phyloP scores from a whole-genome alignment of 2,888 invertebrate species.

The Eristalis intricaria region DNA sequence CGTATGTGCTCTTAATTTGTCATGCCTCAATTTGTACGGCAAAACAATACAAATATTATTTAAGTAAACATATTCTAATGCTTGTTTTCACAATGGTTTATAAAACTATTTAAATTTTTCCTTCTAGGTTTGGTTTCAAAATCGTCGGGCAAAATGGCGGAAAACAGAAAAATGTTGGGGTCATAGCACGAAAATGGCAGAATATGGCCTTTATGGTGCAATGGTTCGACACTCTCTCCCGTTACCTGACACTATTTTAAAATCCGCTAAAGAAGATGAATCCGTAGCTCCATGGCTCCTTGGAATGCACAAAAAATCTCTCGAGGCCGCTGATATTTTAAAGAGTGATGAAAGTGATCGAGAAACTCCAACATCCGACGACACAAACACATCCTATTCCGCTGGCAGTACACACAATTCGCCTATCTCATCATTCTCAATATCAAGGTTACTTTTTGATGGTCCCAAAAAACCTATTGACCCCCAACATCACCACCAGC shows the following conservation, averaged over 20 bases:
- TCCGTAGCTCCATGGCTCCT: constrained; percentile 99
- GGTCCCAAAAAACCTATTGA: constrained; percentile 74
- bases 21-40: too few relatives aligned
- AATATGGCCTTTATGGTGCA: constrained; percentile 99
- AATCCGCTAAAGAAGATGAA: constrained; percentile 97
- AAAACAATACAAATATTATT: too few relatives aligned
- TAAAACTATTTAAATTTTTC: background rate
- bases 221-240: constrained; percentile 99
- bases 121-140: constrained; percentile 96
- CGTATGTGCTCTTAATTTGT: too few relatives aligned
- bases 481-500: constrained; percentile 47
- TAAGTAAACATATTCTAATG: too few relatives aligned
- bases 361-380: constrained; percentile 83
- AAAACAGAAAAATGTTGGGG: constrained; percentile 99
- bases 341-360: constrained; percentile 90
- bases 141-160: constrained; percentile 99
- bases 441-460: constrained; percentile 80
- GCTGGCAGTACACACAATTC: constrained; percentile 81
- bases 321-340: constrained; percentile 98
- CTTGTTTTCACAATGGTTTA: background rate
- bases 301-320: constrained; percentile 97
- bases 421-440: constrained; percentile 81
- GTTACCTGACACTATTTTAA: constrained; percentile 98
- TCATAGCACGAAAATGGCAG: constrained; percentile 99
- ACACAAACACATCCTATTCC: constrained; percentile 84